Evolutionary conservation across 92 coral and sea anemone species (phyloP), one percentile per base, ranked within the genome.

Genomic region (Pocillopora meandrina): DNA sequence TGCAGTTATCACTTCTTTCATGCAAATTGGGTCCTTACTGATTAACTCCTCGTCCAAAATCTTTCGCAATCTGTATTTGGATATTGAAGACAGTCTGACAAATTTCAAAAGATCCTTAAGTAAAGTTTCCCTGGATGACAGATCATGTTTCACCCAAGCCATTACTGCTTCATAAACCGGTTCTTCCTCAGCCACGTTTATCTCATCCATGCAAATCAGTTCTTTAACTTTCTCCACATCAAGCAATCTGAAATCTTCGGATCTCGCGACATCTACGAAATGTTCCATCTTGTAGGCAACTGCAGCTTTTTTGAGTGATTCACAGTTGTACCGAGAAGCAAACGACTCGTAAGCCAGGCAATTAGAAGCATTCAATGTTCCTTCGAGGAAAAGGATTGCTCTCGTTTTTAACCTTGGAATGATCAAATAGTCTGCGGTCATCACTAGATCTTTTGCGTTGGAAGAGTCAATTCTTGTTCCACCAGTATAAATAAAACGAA

Each of bases 221-320:
- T 93, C 94, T 18, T 71, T 72, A 8, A 89, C 69, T 20, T 87
- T 85, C 19, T 95, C 97, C 12, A 85, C 73, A 3, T 93, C 95
- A 35, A 95, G 87, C 34, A 92, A 77, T 62, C 92, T 89, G 71
- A 93, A 95, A 64, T 93, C 97, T 78, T 93, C 95, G 23, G 98
- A 91, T 57, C 93, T 93, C 67, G 92, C 81, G 17, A 77, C 17
- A 1, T 68, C 12, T n/a, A 61, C 60, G 33, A 77, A 77, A 35
- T 77, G n/a, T 33, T 77, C 56, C 1, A 17, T 18, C n/a, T 77
- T 34, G 58, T 61, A 62, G 49, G 60, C 42, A 3, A 61, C 16
- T 10, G 81, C 70, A 17, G 69, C 65, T 13, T 23, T 26, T 8
- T 69, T 77, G 3, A 77, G 81, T 58, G 69, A 61, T 1, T 77